phyloP scores from a whole-genome alignment of 2,888 invertebrate genomes.

The Rhyacophila evoluta region DNA sequence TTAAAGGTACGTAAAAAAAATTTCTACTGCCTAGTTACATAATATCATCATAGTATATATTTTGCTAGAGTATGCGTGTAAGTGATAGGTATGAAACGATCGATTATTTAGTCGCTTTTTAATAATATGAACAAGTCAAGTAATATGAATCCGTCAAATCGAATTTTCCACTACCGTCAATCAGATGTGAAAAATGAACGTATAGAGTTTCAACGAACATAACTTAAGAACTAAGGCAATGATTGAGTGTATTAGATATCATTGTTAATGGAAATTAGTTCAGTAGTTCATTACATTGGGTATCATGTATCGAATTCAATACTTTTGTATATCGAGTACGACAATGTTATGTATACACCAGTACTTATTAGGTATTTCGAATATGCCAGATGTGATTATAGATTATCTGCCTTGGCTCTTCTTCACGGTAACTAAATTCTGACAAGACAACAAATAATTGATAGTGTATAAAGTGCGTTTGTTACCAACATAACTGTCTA shows the following conservation, averaged over 20 bases:
- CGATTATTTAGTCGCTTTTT: not conserved
- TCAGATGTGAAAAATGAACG: slow-evolving; percentile 7
- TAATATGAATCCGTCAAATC: slow-evolving; percentile 15
- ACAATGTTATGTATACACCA: not conserved
- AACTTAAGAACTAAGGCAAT: not conserved
- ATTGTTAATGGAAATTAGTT: slow-evolving; percentile 22
- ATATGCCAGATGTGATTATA: too few species aligned
- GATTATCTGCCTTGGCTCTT: too few species aligned
- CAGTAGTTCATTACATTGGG: slow-evolving; percentile 18
- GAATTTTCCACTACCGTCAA: not conserved
- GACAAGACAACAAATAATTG: too few species aligned
- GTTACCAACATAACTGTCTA: too few species aligned
- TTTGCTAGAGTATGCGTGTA: not conserved
- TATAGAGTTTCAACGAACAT: not conserved
- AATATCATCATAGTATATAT: not conserved
- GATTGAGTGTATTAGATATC: slow-evolving; percentile 9
- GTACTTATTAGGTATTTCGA: not conserved
- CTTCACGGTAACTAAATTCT: too few species aligned
- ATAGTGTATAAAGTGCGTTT: too few species aligned
- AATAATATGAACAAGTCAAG: slow-evolving; percentile 5
- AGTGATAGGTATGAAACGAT: not conserved
- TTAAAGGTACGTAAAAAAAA: too few species aligned
- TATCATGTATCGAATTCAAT: slow-evolving; percentile 8
- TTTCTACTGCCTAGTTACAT: too few species aligned
- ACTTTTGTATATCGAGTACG: not conserved